A percentile compares a stretch with the other conserved stretches of the same genome.
These are phyloP conservation scores for Hypsibius dujardini DNA, from an alignment of 1,140 invertebrate genomes.

Conservation along the genomic window DNA sequence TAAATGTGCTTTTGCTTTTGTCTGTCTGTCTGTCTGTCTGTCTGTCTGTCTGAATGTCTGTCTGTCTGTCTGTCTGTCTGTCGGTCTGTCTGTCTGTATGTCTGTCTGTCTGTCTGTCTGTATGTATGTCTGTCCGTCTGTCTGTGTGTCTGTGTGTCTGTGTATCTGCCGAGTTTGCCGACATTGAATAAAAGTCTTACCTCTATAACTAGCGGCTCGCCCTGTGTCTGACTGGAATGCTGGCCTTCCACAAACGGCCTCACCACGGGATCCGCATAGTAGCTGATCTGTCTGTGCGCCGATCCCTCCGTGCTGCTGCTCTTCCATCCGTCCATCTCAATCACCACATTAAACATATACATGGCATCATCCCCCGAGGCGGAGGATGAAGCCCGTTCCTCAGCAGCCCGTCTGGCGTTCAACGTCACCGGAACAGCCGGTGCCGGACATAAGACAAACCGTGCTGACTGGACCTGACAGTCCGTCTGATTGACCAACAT, in stretches of 20 bases:
- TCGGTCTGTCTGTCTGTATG: too few relatives aligned
- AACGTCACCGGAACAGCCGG: conserved; percentile 26
- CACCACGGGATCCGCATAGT: conserved; percentile 63
- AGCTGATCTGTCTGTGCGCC: not conserved
- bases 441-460: conserved; percentile 22
- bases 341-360: conserved; percentile 40
- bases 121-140: too few relatives aligned
- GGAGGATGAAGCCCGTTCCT: too few relatives aligned
- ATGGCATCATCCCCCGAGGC: not conserved
- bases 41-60: too few relatives aligned
- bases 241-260: conserved; percentile 54
- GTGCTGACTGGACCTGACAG: conserved; percentile 26
- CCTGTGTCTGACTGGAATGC: conserved; percentile 65
- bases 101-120: too few relatives aligned
- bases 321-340: conserved; percentile 86
- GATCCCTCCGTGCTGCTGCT: not conserved
- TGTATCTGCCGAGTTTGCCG: too few relatives aligned
- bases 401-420: too few relatives aligned
- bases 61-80: too few relatives aligned
- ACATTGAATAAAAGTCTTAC: conserved; percentile 32
- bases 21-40: too few relatives aligned
- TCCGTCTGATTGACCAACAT: too few relatives aligned
- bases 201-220: conserved; percentile 84
- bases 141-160: too few relatives aligned
- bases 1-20: too few relatives aligned